phyloP scores from a whole-genome alignment of 2,888 invertebrate species.

The Amblyjoppa fuscipennis region DNA sequence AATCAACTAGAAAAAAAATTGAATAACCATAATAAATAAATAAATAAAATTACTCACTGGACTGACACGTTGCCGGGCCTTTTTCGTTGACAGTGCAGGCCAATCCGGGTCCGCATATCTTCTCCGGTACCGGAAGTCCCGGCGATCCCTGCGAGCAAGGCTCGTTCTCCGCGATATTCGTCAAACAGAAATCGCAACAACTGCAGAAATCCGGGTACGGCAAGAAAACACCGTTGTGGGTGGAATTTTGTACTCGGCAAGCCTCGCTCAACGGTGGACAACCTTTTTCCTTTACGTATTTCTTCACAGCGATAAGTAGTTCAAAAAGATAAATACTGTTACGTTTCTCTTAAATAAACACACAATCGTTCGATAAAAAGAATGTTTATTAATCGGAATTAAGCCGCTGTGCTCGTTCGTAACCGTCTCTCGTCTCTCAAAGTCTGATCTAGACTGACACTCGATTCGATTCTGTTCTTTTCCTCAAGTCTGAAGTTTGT shows the following conservation, averaged over 20 bases:
- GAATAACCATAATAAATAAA: slow-evolving; percentile 5
- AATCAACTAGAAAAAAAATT: slow-evolving; percentile 13
- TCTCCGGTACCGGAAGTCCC: slow-evolving; percentile 86
- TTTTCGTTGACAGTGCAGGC: slow-evolving; percentile 83
- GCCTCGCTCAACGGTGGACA: slow-evolving; percentile 84
- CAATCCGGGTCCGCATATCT: slow-evolving; percentile 88
- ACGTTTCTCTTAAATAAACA: too few species aligned
- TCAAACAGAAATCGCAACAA: slow-evolving; percentile 88
- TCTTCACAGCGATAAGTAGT: slow-evolving; percentile 33
- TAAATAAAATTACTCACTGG: slow-evolving; percentile 84
- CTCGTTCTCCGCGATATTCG: slow-evolving; percentile 86
- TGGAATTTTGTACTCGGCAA: slow-evolving; percentile 87
- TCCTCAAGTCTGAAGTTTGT: too few species aligned
- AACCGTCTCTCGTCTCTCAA: too few species aligned
- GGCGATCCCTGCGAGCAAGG: slow-evolving; percentile 86
- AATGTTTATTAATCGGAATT: too few species aligned
- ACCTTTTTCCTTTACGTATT: slow-evolving; percentile 76
- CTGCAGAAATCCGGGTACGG: slow-evolving; percentile 88
- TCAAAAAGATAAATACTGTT: background rate
- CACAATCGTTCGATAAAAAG: too few species aligned
- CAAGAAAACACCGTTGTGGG: slow-evolving; percentile 86
- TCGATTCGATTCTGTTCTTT: too few species aligned
- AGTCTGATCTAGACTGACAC: too few species aligned
- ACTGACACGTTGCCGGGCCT: slow-evolving; percentile 84
- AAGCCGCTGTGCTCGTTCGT: too few species aligned